phyloP scores from a whole-genome alignment of 2,888 invertebrate species.

The Diabrotica balteata region DNA sequence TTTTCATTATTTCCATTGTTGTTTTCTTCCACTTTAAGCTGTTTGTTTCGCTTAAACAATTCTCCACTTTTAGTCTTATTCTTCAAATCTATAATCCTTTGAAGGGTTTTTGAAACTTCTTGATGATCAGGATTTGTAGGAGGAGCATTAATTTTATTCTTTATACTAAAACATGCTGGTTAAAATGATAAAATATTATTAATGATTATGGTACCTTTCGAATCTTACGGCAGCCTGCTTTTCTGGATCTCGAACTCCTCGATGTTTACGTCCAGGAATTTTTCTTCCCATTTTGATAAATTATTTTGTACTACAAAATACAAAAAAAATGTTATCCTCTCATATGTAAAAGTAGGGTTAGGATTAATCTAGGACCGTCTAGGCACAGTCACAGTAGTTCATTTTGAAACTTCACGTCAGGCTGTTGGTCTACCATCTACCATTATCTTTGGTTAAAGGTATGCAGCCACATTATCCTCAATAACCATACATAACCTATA shows the following conservation, averaged over 20 bases:
- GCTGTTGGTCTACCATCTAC: too few species aligned
- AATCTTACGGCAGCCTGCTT: conserved; percentile 71
- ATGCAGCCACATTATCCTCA: background rate
- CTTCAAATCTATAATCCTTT: conserved; percentile 68
- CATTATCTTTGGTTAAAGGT: background rate
- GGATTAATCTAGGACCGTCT: background rate
- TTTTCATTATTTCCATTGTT: conserved; percentile 27
- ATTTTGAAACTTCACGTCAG: background rate
- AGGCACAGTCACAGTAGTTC: background rate
- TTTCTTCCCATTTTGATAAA: conserved; percentile 70
- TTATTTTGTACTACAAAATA: background rate
- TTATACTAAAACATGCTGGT: conserved; percentile 63
- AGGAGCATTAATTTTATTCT: conserved; percentile 77
- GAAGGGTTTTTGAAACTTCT: conserved; percentile 76
- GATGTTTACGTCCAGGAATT: conserved; percentile 83
- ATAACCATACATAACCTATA: background rate
- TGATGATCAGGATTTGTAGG: conserved; percentile 75
- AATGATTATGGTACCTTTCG: conserved; percentile 64
- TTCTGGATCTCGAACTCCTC: conserved; percentile 78
- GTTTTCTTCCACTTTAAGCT: conserved; percentile 40
- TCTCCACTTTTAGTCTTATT: conserved; percentile 61
- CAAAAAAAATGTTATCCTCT: background rate
- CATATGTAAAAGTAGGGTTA: conserved; percentile 1
- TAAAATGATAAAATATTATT: conserved; percentile 3
- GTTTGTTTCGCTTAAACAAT: conserved; percentile 31